phyloP scores from a whole-genome alignment of 1,140 invertebrate species.

The Trachymyrmex cornetzi region DNA sequence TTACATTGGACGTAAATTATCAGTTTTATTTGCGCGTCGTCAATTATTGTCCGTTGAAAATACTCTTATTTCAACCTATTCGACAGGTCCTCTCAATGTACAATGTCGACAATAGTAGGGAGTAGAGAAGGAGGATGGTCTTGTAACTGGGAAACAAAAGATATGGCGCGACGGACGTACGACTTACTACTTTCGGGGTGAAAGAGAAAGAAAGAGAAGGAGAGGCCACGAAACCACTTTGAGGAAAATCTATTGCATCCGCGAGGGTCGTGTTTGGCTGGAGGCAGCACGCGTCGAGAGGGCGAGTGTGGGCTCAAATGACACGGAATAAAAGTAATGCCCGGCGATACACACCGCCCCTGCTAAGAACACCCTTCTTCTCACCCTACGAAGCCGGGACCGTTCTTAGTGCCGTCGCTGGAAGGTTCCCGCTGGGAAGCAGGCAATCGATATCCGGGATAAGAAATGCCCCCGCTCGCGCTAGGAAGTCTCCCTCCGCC shows the following conservation, averaged over 20 bases:
- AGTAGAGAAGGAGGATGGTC: conserved; percentile 13
- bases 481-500: conserved; percentile 67
- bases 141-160: conserved; percentile 61
- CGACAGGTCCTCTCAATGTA: conserved; percentile 58
- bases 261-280: conserved; percentile 65
- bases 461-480: conserved; percentile 78
- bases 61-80: conserved; percentile 5
- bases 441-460: conserved; percentile 84
- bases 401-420: conserved; percentile 71
- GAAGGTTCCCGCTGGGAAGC: conserved; percentile 76
- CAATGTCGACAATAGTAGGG: conserved; percentile 45
- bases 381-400: conserved; percentile 62
- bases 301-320: conserved; percentile 86
- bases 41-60: conserved; percentile 8
- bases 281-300: conserved; percentile 63
- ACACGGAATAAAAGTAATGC: conserved; percentile 87
- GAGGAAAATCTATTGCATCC: conserved; percentile 84
- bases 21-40: background rate
- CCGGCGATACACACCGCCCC: conserved; percentile 78
- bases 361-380: conserved; percentile 75
- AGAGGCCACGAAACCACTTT: conserved; percentile 79
- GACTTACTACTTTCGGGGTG: conserved; percentile 54
- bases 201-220: background rate
- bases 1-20: background rate
- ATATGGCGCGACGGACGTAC: conserved; percentile 52